Evolutionary conservation across 2,113 vertebrate genomes (phyloP), one percentile per base, ranked within the genome.

Genomic region (Pteronura brasiliensis): DNA sequence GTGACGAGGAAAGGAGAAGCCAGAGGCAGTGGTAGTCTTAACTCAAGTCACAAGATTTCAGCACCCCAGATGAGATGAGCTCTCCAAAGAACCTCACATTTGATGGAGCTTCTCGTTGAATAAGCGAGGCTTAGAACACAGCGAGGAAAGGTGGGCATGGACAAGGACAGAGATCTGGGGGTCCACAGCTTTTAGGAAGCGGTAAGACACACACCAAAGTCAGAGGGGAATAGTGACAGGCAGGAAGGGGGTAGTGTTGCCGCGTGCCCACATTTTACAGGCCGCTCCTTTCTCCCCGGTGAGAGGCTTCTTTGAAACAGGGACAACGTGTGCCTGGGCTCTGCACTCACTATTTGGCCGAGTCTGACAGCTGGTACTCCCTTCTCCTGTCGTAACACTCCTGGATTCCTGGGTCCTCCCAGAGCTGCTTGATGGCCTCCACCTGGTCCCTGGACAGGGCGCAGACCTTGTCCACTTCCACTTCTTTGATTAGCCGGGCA

Each of bases 281-380:
- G 29, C 34, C 23, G 15, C 29, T 3, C 2, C 9, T 4, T 27
- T 27, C 55, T 42, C 2, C n/a, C 57, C 57, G 20, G 80, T 39
- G 3, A 44, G 23, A 4, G 49, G 61, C 63, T 47, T 47, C 18
- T 59, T 59, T 34, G 39, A 74, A 74, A 12, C 2, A 13, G 7
- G 25, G 72, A 14, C 39, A 5, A 3, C 3, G 3, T 44, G 39
- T 27, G 39, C 39, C 25, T 47, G 76, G 76, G 1, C 36, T 21
- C 10, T 1, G 71, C 61, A 99, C 99, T 99, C 98, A 99, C 99
- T 99, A 99, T 97, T 99, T 99, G 96, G 99, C 98, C 9, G 99
- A 99, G 96, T 99, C 99, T 0, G 99, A 99, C 83, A 99, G 99
- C 98, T 99, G 99, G 93, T 99, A 99, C 77, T 99, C 99, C 81